Conservation (phyloP, 2,113 vertebrate species). For the Mesembrinibis cayennensis region DNA sequence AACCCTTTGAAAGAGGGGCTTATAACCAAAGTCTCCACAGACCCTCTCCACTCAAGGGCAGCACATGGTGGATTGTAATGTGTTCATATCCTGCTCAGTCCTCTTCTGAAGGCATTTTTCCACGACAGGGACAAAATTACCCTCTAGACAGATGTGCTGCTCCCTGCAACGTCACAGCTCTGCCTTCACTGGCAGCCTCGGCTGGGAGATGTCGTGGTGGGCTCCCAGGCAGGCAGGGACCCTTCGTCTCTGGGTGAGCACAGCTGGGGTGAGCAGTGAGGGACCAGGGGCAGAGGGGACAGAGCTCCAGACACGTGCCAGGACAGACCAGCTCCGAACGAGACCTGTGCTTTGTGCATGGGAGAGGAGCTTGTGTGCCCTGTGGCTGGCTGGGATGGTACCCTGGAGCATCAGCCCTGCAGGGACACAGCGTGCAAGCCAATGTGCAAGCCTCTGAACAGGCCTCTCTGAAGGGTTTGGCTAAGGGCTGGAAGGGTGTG, state of each 20-base stretch:
- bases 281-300: background rate
- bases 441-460: background rate
- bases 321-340: background rate
- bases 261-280: rapidly evolving
- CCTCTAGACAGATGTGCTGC: rapidly evolving
- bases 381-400: background rate
- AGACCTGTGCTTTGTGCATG: rapidly evolving
- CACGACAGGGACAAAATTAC: background rate
- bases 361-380: background rate
- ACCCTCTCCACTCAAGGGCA: background rate
- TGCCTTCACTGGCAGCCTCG: background rate
- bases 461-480: background rate
- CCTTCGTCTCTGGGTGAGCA: background rate
- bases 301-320: background rate
- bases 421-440: rapidly evolving
- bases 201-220: background rate
- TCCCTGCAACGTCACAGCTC: background rate
- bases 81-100: background rate
- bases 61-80: background rate
- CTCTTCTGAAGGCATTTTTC: background rate
- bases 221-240: background rate
- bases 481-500: background rate
- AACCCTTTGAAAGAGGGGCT: conserved; percentile 46
- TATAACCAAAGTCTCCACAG: background rate
- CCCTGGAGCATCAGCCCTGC: background rate